Percentiles rank a stretch among this genome's conserved stretches.
phyloP scores from a whole-genome alignment of 2,113 vertebrate genomes.

The Boulengeromyrus knoepffleri region DNA sequence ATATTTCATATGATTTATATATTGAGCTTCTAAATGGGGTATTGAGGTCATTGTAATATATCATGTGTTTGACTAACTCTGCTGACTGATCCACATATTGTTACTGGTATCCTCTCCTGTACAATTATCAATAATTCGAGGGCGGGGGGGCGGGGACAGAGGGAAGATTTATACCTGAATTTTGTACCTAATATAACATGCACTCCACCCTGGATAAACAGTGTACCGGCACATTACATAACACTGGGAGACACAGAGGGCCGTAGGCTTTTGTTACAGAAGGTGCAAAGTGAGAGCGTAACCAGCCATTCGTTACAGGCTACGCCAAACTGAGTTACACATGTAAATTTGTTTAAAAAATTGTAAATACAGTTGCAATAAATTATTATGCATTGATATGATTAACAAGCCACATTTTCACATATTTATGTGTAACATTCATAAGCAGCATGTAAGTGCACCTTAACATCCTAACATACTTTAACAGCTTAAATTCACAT shows the following conservation, averaged over 20 bases:
- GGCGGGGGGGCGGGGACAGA: background rate
- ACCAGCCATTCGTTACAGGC: background rate
- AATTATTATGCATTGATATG: background rate
- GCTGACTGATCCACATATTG: background rate
- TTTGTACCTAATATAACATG: background rate
- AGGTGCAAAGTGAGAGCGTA: background rate
- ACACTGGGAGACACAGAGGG: background rate
- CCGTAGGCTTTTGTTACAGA: background rate
- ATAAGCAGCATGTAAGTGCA: background rate
- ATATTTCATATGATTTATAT: conserved; percentile 3
- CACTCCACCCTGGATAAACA: background rate
- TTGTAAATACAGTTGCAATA: background rate
- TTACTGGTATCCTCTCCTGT: background rate
- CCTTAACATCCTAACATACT: background rate
- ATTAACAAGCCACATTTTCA: background rate
- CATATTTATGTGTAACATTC: background rate
- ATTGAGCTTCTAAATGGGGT: background rate
- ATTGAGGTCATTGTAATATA: background rate
- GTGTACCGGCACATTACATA: background rate
- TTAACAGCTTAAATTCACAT: background rate
- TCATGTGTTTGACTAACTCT: background rate
- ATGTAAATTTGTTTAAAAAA: background rate
- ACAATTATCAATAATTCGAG: background rate
- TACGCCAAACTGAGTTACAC: background rate
- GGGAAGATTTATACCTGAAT: background rate